A percentile compares a stretch with the other conserved stretches of the same genome.
phyloP scores from a whole-genome alignment of 2,888 invertebrate genomes.

The Synanthedon vespiformis region DNA sequence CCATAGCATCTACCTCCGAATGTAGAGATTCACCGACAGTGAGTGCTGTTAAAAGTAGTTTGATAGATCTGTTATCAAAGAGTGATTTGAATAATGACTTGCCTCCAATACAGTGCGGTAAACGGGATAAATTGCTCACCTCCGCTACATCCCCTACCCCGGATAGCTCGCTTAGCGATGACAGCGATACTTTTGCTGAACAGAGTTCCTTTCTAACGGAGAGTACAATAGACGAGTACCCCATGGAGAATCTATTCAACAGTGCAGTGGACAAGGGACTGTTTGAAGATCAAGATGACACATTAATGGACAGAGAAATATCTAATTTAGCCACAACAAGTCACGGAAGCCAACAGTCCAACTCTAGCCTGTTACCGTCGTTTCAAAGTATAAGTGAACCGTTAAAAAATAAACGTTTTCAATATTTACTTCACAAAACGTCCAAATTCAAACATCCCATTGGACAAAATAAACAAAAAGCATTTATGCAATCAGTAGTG shows the following conservation, averaged over 20 bases:
- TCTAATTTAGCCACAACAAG: slow-evolving; percentile 62
- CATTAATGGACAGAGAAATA: slow-evolving; percentile 63
- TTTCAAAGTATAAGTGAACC: slow-evolving; percentile 63
- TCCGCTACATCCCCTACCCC: slow-evolving; percentile 42
- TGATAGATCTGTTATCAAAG: slow-evolving; percentile 53
- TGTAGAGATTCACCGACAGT: slow-evolving; percentile 36
- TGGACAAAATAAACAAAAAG: slow-evolving; percentile 61
- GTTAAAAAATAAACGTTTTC: slow-evolving; percentile 61
- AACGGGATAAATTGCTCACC: slow-evolving; percentile 33
- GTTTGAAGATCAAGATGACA: slow-evolving; percentile 58
- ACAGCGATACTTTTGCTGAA: slow-evolving; percentile 58
- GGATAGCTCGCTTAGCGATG: slow-evolving; percentile 58
- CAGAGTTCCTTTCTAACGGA: slow-evolving; percentile 63
- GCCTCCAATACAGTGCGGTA: slow-evolving; percentile 42
- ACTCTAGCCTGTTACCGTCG: slow-evolving; percentile 46
- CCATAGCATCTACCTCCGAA: slow-evolving; percentile 36
- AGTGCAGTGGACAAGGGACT: slow-evolving; percentile 62
- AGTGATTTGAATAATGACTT: slow-evolving; percentile 42
- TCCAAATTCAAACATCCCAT: slow-evolving; percentile 65
- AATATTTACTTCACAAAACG: slow-evolving; percentile 62
- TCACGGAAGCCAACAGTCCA: slow-evolving; percentile 47
- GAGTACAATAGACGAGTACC: slow-evolving; percentile 62
- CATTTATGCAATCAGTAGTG: slow-evolving; percentile 63
- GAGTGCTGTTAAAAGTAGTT: slow-evolving; percentile 52
- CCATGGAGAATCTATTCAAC: slow-evolving; percentile 64